These are phyloP conservation scores for Drosophila yakuba DNA, from an alignment of 1,140 invertebrate species.

Conservation along the genomic window DNA sequence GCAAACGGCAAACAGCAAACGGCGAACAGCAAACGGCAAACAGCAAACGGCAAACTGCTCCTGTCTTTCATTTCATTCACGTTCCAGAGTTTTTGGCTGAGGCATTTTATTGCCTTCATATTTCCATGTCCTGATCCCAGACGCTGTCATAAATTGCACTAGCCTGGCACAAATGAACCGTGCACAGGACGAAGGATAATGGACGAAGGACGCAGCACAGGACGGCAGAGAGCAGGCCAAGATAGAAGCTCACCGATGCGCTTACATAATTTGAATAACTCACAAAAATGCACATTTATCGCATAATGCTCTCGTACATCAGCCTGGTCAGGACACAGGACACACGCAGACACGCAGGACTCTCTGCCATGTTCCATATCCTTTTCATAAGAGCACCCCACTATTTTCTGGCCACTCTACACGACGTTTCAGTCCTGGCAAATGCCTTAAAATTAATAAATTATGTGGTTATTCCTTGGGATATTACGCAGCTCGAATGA, in stretches of 20 bases:
- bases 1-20: neutral
- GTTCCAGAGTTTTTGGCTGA: slow-evolving; percentile 21
- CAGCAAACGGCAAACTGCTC: too few relatives aligned
- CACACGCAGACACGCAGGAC: slow-evolving; percentile 28
- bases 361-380: too few relatives aligned
- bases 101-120: slow-evolving; percentile 58
- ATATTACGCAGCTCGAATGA: too few relatives aligned
- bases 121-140: slow-evolving; percentile 53
- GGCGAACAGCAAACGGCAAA: neutral
- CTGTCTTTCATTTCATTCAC: neutral
- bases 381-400: too few relatives aligned
- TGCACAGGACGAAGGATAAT: slow-evolving; percentile 10
- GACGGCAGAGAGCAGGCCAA: neutral
- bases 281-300: slow-evolving; percentile 68
- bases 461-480: too few relatives aligned
- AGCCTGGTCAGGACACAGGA: slow-evolving; percentile 36
- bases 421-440: too few relatives aligned
- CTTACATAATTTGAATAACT: slow-evolving; percentile 65
- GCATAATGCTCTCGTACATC: slow-evolving; percentile 68
- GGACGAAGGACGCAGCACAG: too few relatives aligned
- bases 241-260: slow-evolving; percentile 37
- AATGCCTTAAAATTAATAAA: too few relatives aligned
- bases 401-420: too few relatives aligned
- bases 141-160: slow-evolving; percentile 57
- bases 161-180: slow-evolving; percentile 51